These are phyloP conservation scores for Chondrosia reniformis DNA, from an alignment of 37 sponge, comb jelly and placozoan genomes.

Conservation along the genomic window DNA sequence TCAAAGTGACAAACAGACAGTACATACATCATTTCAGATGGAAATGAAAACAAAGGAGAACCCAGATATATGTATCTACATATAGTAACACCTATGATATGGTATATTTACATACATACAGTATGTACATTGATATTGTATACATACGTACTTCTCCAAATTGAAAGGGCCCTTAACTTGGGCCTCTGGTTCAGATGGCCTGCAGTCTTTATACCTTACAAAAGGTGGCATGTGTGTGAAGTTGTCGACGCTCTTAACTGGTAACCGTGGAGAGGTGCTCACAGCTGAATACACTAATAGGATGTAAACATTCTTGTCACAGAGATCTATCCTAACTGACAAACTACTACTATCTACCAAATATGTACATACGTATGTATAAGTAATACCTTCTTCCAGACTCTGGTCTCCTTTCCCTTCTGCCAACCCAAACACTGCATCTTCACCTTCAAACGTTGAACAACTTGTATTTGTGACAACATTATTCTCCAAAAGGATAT, in stretches of 20 bases:
- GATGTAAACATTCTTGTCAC: too few relatives aligned
- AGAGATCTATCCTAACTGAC: background rate
- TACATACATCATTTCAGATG: conserved; percentile 25
- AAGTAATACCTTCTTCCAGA: background rate
- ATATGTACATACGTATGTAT: background rate
- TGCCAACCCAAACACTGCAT: too few relatives aligned
- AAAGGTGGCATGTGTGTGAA: conserved; percentile 17
- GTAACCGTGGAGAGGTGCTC: too few relatives aligned
- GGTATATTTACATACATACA: conserved; percentile 20
- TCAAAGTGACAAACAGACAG: conserved; percentile 29
- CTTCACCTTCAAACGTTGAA: too few relatives aligned
- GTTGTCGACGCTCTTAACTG: conserved; percentile 5
- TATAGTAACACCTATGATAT: background rate
- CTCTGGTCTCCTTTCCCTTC: background rate
- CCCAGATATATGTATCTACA: conserved; percentile 21
- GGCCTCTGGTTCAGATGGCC: conserved; percentile 21
- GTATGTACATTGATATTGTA: conserved; percentile 1
- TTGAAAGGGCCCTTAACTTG: conserved; percentile 11
- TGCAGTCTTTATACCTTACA: conserved; percentile 8
- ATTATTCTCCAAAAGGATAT: too few relatives aligned
- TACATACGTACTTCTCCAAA: conserved; percentile 32
- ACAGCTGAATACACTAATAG: too few relatives aligned
- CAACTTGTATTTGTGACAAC: too few relatives aligned
- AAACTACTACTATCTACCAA: background rate
- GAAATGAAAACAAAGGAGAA: conserved; percentile 15